Evolutionary conservation across 2,113 vertebrate genomes (phyloP).

Genomic region (Leptosomus discolor): DNA sequence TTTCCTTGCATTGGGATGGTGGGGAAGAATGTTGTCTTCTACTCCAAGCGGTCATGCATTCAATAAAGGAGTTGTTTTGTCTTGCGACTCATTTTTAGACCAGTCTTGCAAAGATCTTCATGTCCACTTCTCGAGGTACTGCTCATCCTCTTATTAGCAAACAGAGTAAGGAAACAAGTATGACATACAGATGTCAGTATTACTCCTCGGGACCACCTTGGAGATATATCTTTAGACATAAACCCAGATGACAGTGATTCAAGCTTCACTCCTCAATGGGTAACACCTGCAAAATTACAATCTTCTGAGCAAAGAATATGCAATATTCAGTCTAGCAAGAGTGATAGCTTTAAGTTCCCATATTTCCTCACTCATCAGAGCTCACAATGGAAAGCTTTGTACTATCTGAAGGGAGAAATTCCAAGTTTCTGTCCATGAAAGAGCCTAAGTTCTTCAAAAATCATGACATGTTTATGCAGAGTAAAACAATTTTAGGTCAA

Average conservation of each 20-base stretch:
- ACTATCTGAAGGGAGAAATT: not conserved
- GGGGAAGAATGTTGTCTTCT: not conserved
- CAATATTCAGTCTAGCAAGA: not conserved
- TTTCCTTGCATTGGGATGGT: not conserved
- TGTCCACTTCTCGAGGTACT: not conserved
- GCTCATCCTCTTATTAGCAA: not conserved
- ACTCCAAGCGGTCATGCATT: not conserved
- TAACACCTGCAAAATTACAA: not conserved
- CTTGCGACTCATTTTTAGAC: not conserved
- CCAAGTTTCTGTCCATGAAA: slow-evolving; percentile 40
- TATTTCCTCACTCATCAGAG: not conserved
- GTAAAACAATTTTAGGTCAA: slow-evolving; percentile 13
- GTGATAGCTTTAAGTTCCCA: not conserved
- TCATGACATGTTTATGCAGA: not conserved
- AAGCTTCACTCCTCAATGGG: not conserved
- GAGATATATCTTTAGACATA: not conserved
- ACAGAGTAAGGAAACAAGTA: not conserved
- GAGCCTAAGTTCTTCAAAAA: not conserved
- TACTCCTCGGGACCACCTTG: not conserved
- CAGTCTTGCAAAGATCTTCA: not conserved
- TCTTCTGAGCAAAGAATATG: not conserved
- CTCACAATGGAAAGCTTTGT: slow-evolving; percentile 39
- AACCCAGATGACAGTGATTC: not conserved
- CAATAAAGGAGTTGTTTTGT: not conserved
- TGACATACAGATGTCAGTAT: not conserved